A percentile compares a stretch with the other conserved stretches of the same genome.
These are phyloP conservation scores for Lerema accius DNA, from an alignment of 1,140 invertebrate species.

Conservation along the genomic window DNA sequence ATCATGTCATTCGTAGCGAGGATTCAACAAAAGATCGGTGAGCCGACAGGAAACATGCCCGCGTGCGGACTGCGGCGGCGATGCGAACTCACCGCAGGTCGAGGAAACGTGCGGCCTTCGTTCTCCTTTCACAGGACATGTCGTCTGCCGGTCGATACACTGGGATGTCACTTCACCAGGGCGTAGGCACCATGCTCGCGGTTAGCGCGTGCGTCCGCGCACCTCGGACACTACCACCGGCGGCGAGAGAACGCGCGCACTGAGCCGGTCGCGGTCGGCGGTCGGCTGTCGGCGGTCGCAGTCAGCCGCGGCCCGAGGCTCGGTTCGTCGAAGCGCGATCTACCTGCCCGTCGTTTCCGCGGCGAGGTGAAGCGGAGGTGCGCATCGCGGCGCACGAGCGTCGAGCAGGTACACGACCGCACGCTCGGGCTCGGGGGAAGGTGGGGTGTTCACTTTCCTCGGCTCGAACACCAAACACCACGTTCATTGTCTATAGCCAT, in stretches of 20 bases:
- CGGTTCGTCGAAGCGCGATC: conserved; percentile 54
- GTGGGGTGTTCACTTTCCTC: conserved; percentile 51
- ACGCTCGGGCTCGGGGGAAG: conserved; percentile 38
- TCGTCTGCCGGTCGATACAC: conserved; percentile 61
- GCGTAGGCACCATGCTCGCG: conserved; percentile 67
- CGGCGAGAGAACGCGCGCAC: conserved; percentile 78
- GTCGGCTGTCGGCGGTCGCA: conserved; percentile 40
- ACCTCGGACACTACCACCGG: conserved; percentile 75
- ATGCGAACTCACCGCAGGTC: conserved; percentile 76
- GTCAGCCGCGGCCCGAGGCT: conserved; percentile 6
- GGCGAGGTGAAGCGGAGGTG: conserved; percentile 75
- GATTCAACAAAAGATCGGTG: conserved; percentile 74
- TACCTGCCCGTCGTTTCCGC: conserved; percentile 69
- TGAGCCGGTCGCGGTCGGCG: no score
- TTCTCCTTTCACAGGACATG: conserved; percentile 80
- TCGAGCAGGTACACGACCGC: conserved; percentile 66
- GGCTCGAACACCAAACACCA: not conserved
- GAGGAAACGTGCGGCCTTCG: conserved; percentile 75
- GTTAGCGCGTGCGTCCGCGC: conserved; percentile 63
- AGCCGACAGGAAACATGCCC: conserved; percentile 58
- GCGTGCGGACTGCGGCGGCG: conserved; percentile 43
- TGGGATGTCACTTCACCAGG: conserved; percentile 69
- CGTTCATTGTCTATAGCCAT: not conserved
- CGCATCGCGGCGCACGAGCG: conserved; percentile 77
- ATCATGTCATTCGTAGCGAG: conserved; percentile 59